Base-by-base conservation (phyloP, 2,797 vertebrate genomes). In the Leptatherina wallacei region DNA sequence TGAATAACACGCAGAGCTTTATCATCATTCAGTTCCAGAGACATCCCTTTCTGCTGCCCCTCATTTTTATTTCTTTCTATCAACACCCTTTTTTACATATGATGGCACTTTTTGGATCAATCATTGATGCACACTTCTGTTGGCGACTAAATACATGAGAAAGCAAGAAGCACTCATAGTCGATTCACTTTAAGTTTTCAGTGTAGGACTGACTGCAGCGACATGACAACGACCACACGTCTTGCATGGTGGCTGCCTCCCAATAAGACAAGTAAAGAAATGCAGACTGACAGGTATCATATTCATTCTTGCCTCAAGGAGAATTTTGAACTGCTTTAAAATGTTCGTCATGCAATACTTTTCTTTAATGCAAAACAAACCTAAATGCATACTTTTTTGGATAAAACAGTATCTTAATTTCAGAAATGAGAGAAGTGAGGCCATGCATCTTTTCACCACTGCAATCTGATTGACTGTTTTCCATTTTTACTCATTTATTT, bases 1-100 rank as follows among this genome's bases (percentile, higher is more conserved):
- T 54, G 74, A 83, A 83, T 83, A 68, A 80, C 73, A 81, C 60
- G 55, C 65, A 65, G 54, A n/a, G 29, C 67, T 76, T 84, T 79
- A 76, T 86, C 73, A 59, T 69, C 58, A 65, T 76, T 90, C 77
- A 67, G 29, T 87, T 80, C 65, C n/a, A 54, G 56, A 66, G 57
- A 86, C 88, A 74, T 85, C 85, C 22, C 14, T 81, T 62, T 56
- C 33, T 61, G 40, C 64, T 52, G 67, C 42, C 57, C 60, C 58
- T 84, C 57, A 77, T 85, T 84, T 40, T 83, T 32, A 51, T 83
- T 82, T 78, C 44, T 67, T 75, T 77, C 68, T 35, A 59, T 0
- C 2, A n/a, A 30, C 14, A 14, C 51, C 61, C 49, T 63, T 67
- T 67, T 33, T 10, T 47, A 58, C 33, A 2, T 29, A 18, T 12